Conservation (phyloP, 2,888 invertebrate species). For the Hetaerina titia region DNA sequence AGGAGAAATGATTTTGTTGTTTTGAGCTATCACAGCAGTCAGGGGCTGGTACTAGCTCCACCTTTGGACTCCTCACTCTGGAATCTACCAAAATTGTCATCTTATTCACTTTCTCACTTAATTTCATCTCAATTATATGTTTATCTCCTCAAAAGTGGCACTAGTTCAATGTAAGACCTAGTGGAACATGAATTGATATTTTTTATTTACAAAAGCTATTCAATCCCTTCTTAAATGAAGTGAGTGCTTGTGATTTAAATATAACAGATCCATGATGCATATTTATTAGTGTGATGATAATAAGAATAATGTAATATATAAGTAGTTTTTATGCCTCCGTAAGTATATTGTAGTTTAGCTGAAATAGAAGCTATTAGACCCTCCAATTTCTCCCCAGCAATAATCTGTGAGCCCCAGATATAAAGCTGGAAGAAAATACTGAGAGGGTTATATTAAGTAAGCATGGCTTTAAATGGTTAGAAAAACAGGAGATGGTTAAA, state of each 20-base stretch:
- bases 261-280: not conserved
- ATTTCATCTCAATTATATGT: not conserved
- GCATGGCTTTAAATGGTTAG: slow-evolving; percentile 2
- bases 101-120: not conserved
- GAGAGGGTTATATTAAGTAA: not conserved
- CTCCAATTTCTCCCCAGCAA: slow-evolving; percentile 17
- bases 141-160: not conserved
- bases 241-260: not conserved
- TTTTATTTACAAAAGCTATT: not conserved
- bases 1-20: not conserved
- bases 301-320: not conserved
- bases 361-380: not conserved
- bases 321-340: not conserved
- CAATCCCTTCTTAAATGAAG: not conserved
- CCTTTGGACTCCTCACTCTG: not conserved
- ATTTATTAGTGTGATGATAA: not conserved
- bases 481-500: not conserved
- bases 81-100: not conserved
- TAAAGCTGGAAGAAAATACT: not conserved
- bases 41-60: not conserved
- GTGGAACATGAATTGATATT: not conserved
- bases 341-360: not conserved
- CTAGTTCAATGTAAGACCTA: not conserved
- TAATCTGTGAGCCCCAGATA: slow-evolving; percentile 27
- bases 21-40: not conserved